phyloP scores from a whole-genome alignment of 2,797 vertebrate genomes.

The Rhabdophis nuchalis region DNA sequence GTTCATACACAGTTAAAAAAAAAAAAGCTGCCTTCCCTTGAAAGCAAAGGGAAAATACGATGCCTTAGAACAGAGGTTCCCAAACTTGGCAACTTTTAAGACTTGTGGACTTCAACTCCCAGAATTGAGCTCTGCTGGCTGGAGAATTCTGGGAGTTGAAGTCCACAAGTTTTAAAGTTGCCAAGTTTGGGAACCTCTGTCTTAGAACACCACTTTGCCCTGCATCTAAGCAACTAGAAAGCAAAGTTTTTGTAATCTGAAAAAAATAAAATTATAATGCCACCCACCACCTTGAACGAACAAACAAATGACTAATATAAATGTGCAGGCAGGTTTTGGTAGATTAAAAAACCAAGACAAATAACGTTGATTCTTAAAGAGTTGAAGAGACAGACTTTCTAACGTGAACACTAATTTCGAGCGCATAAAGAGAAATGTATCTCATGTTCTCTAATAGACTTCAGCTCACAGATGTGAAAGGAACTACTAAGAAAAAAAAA shows the following conservation, averaged over 20 bases:
- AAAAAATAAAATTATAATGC: background rate
- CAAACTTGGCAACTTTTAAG: no score
- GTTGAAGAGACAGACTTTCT: background rate
- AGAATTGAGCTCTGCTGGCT: no score
- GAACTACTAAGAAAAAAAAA: background rate
- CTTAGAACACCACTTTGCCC: background rate
- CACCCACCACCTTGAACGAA: background rate
- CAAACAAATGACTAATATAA: background rate
- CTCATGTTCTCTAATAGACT: background rate
- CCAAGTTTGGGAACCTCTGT: no score
- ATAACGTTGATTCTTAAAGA: background rate
- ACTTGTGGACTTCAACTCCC: no score
- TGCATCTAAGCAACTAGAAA: no score
- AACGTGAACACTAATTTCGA: background rate
- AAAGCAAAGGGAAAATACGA: background rate
- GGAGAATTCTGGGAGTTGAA: no score
- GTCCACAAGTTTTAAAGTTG: no score
- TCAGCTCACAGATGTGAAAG: background rate
- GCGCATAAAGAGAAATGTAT: background rate
- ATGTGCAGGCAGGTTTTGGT: background rate
- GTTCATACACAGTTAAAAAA: background rate
- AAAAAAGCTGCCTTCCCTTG: background rate
- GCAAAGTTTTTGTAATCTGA: background rate
- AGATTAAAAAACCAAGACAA: background rate
- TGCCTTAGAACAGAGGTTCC: no score